Conservation (phyloP, 2,113 vertebrate genomes). For the Barnardius zonarius region DNA sequence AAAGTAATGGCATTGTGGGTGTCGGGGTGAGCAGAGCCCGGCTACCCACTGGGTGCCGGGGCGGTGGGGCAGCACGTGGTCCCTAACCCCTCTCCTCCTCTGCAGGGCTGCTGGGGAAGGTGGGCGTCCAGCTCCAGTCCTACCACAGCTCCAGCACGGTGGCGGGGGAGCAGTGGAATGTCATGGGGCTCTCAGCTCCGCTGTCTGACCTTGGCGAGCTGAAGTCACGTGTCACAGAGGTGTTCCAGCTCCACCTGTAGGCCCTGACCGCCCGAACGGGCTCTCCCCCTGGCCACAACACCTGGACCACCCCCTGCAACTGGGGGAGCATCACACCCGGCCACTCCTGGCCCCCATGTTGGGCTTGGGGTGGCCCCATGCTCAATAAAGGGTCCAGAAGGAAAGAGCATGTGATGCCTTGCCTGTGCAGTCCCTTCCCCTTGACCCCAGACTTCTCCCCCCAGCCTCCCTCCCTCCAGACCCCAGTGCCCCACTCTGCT, state of each 20-base stretch:
- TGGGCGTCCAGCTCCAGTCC: slow-evolving; percentile 78
- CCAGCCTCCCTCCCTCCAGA: background rate
- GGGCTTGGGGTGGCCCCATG: background rate
- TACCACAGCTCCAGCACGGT: slow-evolving; percentile 78
- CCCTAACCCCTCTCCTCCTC: background rate
- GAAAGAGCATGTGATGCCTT: background rate
- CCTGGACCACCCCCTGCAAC: too few relatives aligned
- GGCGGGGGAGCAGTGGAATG: slow-evolving; percentile 80
- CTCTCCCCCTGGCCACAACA: rapidly evolving
- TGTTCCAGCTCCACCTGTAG: slow-evolving; percentile 80
- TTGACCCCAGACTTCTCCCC: background rate
- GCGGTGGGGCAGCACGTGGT: background rate
- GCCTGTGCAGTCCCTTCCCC: background rate
- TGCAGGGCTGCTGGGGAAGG: slow-evolving; percentile 80
- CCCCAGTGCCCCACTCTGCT: rapidly evolving
- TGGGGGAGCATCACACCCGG: rapidly evolving
- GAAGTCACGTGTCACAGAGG: slow-evolving; percentile 75
- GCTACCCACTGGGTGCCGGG: background rate
- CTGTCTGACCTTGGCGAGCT: slow-evolving; percentile 74
- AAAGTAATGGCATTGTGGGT: rapidly evolving
- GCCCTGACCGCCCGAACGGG: rapidly evolving
- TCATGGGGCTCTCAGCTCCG: slow-evolving; percentile 78
- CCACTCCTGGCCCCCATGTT: rapidly evolving
- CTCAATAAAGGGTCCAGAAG: slow-evolving; percentile 28
- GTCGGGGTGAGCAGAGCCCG: background rate